These are phyloP conservation scores for Ligdia adustata DNA, from an alignment of 2,888 invertebrate genomes.

Conservation along the genomic window DNA sequence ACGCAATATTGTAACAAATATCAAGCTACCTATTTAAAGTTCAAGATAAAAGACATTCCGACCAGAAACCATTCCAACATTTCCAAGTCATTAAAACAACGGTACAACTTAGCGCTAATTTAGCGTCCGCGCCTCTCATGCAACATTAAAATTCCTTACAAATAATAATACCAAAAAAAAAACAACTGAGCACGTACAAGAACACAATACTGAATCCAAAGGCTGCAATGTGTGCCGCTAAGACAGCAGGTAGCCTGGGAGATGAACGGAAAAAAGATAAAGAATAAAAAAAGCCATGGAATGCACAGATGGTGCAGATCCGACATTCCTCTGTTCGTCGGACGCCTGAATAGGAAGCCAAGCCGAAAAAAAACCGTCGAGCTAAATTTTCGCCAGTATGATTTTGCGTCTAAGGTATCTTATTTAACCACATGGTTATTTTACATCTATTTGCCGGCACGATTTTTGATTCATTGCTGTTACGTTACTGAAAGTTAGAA, in stretches of 20 bases:
- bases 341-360: constrained; percentile 49
- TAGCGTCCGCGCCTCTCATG: constrained; percentile 13
- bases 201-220: constrained; percentile 43
- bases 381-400: constrained; percentile 16
- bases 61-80: constrained; percentile 7
- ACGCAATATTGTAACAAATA: too few species aligned
- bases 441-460: too few species aligned
- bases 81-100: constrained; percentile 17
- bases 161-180: constrained; percentile 37
- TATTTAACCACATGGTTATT: too few species aligned
- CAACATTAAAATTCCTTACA: constrained; percentile 27
- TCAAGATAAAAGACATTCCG: constrained; percentile 2
- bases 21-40: too few species aligned
- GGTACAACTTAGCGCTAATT: constrained; percentile 21
- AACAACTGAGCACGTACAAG: constrained; percentile 23
- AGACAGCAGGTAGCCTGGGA: constrained; percentile 73
- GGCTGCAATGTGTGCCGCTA: constrained; percentile 58
- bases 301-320: constrained; percentile 80
- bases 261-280: constrained; percentile 38
- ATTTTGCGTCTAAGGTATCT: background rate
- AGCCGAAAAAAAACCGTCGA: constrained; percentile 32
- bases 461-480: too few species aligned
- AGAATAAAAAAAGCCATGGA: constrained; percentile 67
- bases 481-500: too few species aligned
- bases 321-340: constrained; percentile 64